Percentiles rank a stretch among this genome's conserved stretches.
Conservation (phyloP, 2,113 vertebrate species). For the Corydoras maculifer region DNA sequence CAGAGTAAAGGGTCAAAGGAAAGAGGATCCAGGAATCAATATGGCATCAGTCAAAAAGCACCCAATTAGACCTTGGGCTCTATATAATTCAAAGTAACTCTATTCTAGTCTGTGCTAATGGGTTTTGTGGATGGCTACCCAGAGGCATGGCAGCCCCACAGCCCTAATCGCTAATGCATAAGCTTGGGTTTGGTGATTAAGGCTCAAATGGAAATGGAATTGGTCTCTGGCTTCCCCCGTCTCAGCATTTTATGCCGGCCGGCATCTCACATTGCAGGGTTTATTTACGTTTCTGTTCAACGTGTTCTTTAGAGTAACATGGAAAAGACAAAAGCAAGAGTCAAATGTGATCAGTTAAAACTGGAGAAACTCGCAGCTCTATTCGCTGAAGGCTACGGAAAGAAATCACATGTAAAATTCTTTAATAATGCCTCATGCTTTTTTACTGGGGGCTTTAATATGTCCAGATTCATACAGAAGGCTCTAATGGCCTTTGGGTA, state of each 20-base stretch:
- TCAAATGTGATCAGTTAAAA: too few relatives aligned
- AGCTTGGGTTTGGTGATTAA: slow-evolving; percentile 57
- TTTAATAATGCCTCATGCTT: background rate
- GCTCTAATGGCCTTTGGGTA: too few relatives aligned
- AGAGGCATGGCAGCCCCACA: slow-evolving; percentile 46
- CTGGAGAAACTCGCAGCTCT: slow-evolving; percentile 1
- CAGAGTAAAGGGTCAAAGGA: too few relatives aligned
- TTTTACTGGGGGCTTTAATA: background rate
- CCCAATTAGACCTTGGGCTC: slow-evolving; percentile 2
- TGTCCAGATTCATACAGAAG: too few relatives aligned
- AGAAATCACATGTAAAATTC: background rate
- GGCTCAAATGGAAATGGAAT: slow-evolving; percentile 50
- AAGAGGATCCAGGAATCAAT: too few relatives aligned
- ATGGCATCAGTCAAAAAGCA: too few relatives aligned
- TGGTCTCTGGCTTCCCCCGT: slow-evolving; percentile 39
- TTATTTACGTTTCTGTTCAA: slow-evolving; percentile 13
- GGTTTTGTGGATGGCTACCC: slow-evolving; percentile 42
- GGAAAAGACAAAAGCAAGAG: background rate
- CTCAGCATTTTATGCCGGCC: slow-evolving; percentile 31
- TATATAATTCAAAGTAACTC: slow-evolving; percentile 29
- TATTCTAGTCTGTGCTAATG: slow-evolving; percentile 25
- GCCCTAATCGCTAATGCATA: slow-evolving; percentile 55
- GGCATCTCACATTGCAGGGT: slow-evolving; percentile 4
- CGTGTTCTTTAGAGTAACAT: background rate
- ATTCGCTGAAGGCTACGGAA: slow-evolving; percentile 22